Evolutionary conservation across 2,113 vertebrate genomes (phyloP).

Genomic region (Catharus bicknelli): DNA sequence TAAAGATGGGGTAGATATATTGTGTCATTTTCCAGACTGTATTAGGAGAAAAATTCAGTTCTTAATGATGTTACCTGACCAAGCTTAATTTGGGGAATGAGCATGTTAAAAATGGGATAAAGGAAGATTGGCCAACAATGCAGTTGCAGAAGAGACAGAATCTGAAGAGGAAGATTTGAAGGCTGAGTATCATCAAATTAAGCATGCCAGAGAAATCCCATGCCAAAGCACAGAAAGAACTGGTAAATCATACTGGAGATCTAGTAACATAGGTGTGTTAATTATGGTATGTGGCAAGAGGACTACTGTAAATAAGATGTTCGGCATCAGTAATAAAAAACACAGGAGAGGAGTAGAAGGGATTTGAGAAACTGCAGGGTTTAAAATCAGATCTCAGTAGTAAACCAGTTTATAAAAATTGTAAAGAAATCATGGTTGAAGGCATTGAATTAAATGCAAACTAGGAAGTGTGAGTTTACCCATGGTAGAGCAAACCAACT

Average conservation of each 20-base stretch:
- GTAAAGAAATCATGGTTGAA: not conserved
- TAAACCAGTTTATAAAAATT: not conserved
- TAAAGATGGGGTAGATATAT: not conserved
- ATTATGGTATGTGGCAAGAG: not conserved
- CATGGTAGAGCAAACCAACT: rapidly evolving
- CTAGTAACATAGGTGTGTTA: not conserved
- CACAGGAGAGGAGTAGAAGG: not conserved
- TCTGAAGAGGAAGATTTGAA: not conserved
- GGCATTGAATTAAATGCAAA: not conserved
- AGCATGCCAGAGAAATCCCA: not conserved
- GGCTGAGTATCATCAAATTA: not conserved
- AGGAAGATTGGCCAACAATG: not conserved
- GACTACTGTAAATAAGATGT: not conserved
- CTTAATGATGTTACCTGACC: not conserved
- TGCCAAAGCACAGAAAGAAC: not conserved
- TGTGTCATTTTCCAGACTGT: not conserved
- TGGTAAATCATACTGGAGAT: not conserved
- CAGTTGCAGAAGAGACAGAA: not conserved
- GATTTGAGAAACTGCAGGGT: not conserved
- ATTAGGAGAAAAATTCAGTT: not conserved
- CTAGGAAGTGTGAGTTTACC: not conserved
- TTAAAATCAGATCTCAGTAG: not conserved
- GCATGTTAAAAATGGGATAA: not conserved
- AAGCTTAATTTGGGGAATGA: not conserved
- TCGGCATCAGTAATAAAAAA: not conserved